Conservation (phyloP, 2,888 invertebrate genomes). For the Mythimna vitellina region DNA sequence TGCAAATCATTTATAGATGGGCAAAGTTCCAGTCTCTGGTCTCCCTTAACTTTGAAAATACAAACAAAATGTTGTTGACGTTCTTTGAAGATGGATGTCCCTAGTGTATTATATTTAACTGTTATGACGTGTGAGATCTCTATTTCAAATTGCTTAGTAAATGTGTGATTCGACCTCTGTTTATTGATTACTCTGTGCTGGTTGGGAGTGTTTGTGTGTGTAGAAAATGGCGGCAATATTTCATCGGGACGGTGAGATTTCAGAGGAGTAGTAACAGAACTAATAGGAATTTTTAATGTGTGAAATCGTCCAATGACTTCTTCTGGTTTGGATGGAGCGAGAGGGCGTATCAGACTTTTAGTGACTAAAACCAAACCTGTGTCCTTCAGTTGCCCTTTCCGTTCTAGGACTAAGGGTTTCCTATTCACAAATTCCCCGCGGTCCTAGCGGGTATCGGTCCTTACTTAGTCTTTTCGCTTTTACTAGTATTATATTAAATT, state of each 20-base stretch:
- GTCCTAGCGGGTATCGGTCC: too few relatives aligned
- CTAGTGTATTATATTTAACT: slow-evolving; percentile 44
- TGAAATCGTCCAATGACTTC: too few relatives aligned
- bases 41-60: slow-evolving; percentile 56
- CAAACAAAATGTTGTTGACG: slow-evolving; percentile 72
- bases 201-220: slow-evolving; percentile 8
- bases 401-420: too few relatives aligned
- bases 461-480: not conserved
- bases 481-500: not conserved
- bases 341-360: too few relatives aligned
- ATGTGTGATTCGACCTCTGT: slow-evolving; percentile 2
- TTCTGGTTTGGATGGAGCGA: too few relatives aligned
- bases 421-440: too few relatives aligned
- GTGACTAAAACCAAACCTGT: too few relatives aligned
- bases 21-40: slow-evolving; percentile 67
- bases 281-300: not conserved
- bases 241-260: not conserved
- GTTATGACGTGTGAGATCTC: slow-evolving; percentile 19
- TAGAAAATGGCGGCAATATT: not conserved
- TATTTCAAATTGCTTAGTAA: slow-evolving; percentile 1
- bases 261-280: slow-evolving; percentile 22
- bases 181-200: slow-evolving; percentile 28
- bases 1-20: slow-evolving; percentile 80
- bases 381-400: too few relatives aligned
- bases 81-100: slow-evolving; percentile 68